A percentile compares a stretch with the other conserved stretches of the same genome.
Conservation (phyloP, 2,113 vertebrate species). For the Syrmaticus mikado region DNA sequence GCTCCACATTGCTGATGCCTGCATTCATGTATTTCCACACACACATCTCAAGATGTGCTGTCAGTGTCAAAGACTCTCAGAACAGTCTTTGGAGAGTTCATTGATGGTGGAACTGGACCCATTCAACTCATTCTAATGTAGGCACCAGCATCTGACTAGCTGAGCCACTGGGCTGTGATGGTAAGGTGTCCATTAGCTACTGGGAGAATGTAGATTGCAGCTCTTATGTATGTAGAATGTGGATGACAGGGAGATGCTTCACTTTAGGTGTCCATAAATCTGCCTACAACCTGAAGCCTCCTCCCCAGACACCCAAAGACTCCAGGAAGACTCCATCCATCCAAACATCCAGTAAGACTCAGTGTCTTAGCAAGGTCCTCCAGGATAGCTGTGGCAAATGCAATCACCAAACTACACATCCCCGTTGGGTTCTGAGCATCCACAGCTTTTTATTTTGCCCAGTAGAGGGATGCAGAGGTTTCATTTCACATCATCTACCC, state of each 20-base stretch:
- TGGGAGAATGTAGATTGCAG: neutral
- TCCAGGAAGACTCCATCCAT: neutral
- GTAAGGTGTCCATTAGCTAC: neutral
- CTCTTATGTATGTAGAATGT: no score
- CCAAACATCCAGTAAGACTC: neutral
- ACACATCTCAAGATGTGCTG: neutral
- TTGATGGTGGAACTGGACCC: neutral
- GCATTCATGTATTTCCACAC: neutral
- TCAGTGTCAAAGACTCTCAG: neutral
- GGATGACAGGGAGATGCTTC: neutral
- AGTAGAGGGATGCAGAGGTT: rapidly evolving
- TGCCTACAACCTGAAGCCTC: neutral
- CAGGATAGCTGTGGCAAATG: neutral
- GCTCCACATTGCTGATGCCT: neutral
- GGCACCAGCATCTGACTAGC: neutral
- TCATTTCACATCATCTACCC: neutral
- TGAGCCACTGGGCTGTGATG: neutral
- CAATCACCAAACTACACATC: neutral
- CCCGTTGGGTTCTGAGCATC: neutral
- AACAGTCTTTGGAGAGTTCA: neutral
- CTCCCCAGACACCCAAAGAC: neutral
- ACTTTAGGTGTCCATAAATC: neutral
- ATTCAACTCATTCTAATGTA: neutral
- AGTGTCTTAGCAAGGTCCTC: neutral
- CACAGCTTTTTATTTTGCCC: neutral